These are phyloP conservation scores for Rhagonycha lutea DNA, from an alignment of 2,888 invertebrate species.

Conservation along the genomic window DNA sequence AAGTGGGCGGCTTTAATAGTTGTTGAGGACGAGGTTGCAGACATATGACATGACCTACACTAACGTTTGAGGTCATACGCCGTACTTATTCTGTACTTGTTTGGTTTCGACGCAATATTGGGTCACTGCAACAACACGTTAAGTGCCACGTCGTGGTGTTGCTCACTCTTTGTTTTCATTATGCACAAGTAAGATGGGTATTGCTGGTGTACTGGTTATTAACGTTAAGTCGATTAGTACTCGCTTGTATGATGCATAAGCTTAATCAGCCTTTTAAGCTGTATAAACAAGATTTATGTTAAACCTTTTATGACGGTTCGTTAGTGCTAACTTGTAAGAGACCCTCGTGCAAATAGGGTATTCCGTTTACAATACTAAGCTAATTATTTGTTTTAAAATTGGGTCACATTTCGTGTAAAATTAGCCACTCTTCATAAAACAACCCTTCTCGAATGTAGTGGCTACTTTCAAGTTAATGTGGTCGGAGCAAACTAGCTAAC, in stretches of 20 bases:
- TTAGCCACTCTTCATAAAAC: not conserved
- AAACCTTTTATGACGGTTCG: slow-evolving; percentile 27
- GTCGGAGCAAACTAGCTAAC: not conserved
- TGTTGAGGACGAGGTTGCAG: slow-evolving; percentile 20
- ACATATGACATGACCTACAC: slow-evolving; percentile 31
- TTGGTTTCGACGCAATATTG: slow-evolving; percentile 23
- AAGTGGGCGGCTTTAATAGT: slow-evolving; percentile 13
- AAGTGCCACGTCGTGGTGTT: not conserved
- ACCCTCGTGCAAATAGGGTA: not conserved
- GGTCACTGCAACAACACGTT: slow-evolving; percentile 20
- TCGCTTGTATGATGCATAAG: slow-evolving; percentile 16
- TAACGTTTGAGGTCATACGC: slow-evolving; percentile 32
- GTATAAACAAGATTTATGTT: slow-evolving; percentile 25
- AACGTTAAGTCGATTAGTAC: slow-evolving; percentile 16
- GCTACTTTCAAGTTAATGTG: not conserved
- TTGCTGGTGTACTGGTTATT: not conserved
- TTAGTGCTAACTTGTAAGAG: slow-evolving; percentile 18
- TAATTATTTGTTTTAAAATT: not conserved
- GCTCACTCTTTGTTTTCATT: not conserved
- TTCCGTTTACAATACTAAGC: not conserved
- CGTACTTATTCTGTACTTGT: slow-evolving; percentile 25
- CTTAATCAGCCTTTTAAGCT: slow-evolving; percentile 9
- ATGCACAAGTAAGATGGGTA: not conserved
- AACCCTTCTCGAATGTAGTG: too few species aligned
- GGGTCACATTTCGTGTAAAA: not conserved